Conservation (phyloP, 1,140 invertebrate genomes). For the Branchinecta lynchi region DNA sequence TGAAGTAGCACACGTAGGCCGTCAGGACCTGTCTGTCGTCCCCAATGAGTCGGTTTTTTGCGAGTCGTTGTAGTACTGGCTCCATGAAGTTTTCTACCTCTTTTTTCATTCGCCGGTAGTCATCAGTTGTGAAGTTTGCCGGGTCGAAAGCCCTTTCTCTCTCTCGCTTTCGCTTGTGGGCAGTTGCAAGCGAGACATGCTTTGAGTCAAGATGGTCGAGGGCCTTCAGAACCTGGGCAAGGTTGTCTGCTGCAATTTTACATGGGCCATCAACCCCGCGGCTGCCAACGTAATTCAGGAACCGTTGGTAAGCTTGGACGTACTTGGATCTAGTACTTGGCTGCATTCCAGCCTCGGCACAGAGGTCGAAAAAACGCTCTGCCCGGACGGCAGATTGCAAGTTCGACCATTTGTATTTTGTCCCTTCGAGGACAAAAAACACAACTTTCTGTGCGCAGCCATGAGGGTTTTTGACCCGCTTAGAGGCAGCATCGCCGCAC, state of each 20-base stretch:
- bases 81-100: background rate
- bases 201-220: background rate
- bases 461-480: background rate
- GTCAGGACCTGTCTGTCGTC: too few relatives aligned
- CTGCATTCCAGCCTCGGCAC: background rate
- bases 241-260: background rate
- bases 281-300: background rate
- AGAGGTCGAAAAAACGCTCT: background rate
- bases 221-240: background rate
- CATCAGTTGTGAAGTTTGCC: background rate
- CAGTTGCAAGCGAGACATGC: background rate
- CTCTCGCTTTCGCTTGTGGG: background rate
- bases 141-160: background rate
- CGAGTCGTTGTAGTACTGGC: background rate
- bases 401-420: background rate
- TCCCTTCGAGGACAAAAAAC: background rate
- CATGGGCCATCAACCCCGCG: background rate
- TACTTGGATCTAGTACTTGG: background rate
- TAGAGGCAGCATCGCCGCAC: background rate
- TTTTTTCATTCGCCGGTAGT: background rate
- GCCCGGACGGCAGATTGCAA: background rate
- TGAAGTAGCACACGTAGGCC: too few relatives aligned
- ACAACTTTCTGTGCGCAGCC: background rate
- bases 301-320: background rate
- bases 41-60: too few relatives aligned